Evolutionary conservation across 2,888 invertebrate species (phyloP).

Genomic region (Willowsia nigromaculata): DNA sequence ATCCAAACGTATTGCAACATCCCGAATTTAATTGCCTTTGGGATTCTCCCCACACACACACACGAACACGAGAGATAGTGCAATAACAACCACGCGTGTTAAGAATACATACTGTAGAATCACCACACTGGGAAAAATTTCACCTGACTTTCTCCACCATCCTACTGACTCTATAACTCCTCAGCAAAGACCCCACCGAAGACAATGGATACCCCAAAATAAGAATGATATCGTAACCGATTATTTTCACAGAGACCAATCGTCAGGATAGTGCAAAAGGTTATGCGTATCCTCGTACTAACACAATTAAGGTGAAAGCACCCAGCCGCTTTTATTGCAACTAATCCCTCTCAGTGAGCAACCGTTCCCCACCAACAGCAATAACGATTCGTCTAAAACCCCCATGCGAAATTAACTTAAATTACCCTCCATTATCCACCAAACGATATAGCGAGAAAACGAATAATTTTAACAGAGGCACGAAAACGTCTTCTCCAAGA

Average conservation of each 20-base stretch:
- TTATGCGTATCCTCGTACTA: too few relatives aligned
- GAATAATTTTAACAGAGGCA: background rate
- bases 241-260: too few relatives aligned
- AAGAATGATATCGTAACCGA: too few relatives aligned
- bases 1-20: background rate
- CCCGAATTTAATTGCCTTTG: conserved; percentile 37
- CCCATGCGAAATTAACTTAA: conserved; percentile 25
- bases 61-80: background rate
- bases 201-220: too few relatives aligned
- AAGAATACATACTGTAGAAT: background rate
- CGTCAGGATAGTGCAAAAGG: too few relatives aligned
- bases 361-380: too few relatives aligned
- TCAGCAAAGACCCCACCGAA: background rate
- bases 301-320: too few relatives aligned
- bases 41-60: background rate
- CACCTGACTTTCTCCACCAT: conserved; percentile 12
- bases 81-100: background rate
- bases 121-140: conserved; percentile 33
- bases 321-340: background rate
- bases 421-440: background rate
- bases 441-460: too few relatives aligned
- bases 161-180: background rate
- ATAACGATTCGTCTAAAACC: background rate
- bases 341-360: background rate
- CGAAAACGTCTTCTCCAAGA: too few relatives aligned